These are phyloP conservation scores for Scaptodrosophila latifasciaeformis DNA, from an alignment of 2,888 invertebrate species.

Conservation along the genomic window DNA sequence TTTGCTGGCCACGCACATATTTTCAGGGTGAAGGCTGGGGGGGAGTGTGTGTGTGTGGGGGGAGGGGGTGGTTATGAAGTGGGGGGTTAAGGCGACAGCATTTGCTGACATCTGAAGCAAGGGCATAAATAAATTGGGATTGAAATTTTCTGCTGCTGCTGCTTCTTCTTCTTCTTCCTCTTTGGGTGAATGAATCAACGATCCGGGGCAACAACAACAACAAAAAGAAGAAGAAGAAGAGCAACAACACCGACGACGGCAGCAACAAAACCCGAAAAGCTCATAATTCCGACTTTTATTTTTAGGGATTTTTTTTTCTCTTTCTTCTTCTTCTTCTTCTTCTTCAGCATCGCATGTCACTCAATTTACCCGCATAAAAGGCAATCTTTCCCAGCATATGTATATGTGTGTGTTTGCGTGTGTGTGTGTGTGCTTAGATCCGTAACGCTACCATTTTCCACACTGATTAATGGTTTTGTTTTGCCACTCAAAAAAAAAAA, in stretches of 20 bases:
- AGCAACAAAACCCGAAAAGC: slow-evolving; percentile 33
- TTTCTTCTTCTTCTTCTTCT: too few relatives aligned
- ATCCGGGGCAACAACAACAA: background rate
- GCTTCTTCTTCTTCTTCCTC: too few relatives aligned
- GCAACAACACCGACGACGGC: background rate
- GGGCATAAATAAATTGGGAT: slow-evolving; percentile 64
- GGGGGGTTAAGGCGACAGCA: background rate
- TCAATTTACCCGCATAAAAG: background rate
- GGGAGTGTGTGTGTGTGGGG: background rate
- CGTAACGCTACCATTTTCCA: slow-evolving; percentile 40
- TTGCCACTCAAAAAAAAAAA: slow-evolving; percentile 2
- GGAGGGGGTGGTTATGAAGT: background rate
- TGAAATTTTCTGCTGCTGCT: slow-evolving; percentile 18
- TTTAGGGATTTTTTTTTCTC: too few relatives aligned
- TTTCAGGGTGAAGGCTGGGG: slow-evolving; percentile 1
- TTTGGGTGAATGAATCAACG: background rate
- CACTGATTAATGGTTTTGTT: slow-evolving; percentile 60
- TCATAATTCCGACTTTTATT: slow-evolving; percentile 70
- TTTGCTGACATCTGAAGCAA: slow-evolving; percentile 38
- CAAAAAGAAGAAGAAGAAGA: background rate
- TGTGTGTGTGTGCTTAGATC: slow-evolving; percentile 24
- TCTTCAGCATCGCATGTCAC: slow-evolving; percentile 63
- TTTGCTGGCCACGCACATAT: too few relatives aligned
- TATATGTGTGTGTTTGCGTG: slow-evolving; percentile 22
- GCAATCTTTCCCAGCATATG: too few relatives aligned